Conservation (phyloP, 2,888 invertebrate species). For the Harpagoxenus sublaevis region DNA sequence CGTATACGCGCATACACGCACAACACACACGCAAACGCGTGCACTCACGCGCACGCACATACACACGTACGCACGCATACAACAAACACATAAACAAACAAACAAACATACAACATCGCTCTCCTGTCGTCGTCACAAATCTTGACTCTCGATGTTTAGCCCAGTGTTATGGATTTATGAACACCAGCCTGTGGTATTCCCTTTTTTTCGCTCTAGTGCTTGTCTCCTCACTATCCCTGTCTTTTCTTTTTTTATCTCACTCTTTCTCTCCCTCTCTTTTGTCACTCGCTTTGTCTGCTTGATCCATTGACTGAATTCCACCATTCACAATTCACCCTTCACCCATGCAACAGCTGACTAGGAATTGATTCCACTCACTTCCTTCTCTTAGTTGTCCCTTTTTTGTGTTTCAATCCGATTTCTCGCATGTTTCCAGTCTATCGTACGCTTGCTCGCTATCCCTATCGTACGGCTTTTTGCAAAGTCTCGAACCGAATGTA, state of each 20-base stretch:
- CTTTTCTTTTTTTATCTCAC: conserved; percentile 2
- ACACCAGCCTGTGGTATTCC: conserved; percentile 54
- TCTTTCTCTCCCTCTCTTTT: conserved; percentile 13
- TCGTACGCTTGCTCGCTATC: conserved; percentile 45
- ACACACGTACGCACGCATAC: not conserved
- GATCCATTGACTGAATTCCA: not conserved
- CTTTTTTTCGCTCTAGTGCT: not conserved
- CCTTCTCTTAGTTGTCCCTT: conserved; percentile 1
- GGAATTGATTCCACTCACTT: not conserved
- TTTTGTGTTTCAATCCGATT: conserved; percentile 15
- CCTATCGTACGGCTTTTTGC: conserved; percentile 40
- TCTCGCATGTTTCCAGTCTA: conserved; percentile 38
- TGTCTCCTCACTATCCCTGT: not conserved
- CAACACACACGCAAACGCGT: not conserved
- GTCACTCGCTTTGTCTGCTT: not conserved
- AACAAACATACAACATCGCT: not conserved
- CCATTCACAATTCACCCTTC: not conserved
- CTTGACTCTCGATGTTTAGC: conserved; percentile 57
- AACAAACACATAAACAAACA: not conserved
- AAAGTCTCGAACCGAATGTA: not conserved
- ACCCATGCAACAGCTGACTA: not conserved
- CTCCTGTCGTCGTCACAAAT: conserved; percentile 19
- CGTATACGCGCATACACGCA: not conserved
- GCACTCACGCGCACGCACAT: not conserved
- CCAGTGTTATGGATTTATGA: conserved; percentile 86